Base-by-base conservation (phyloP, 92 coral and sea anemone genomes). In the Siderastrea radians region DNA sequence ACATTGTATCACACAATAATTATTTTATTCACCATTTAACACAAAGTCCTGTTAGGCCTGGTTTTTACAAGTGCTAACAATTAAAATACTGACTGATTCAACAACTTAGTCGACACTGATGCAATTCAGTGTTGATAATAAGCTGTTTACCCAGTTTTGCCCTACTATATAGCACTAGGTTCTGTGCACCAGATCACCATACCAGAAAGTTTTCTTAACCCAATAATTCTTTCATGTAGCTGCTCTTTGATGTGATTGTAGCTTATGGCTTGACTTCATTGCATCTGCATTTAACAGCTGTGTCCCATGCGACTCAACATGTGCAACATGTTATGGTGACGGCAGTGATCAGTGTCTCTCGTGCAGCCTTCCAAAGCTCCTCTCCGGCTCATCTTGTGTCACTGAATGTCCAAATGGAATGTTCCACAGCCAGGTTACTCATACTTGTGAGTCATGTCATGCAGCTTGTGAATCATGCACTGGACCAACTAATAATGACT, bases 271-370 rank as follows among this genome's bases (percentile, higher is more conserved):
- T 2, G 15, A 6, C 71, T 17, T 78, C 3, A 16, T 9, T 47
- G 17, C 8, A 3, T 2, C 68, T 9, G 6, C 47, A 15, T 45
- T 72, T 67, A 63, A 66, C 66, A 94, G 98, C 55, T 97, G 99
- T 70, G 26, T 88, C 64, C 87, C 89, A 8, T 97, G 99, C 82
- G 85, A 88, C 64, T 50, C 82, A 49, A 54, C 77, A 72, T 97
- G 99, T 72, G 89, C 87, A 54, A 88, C 93, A n/a, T 97, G 99
- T 84, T 95, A 84, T 49, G 98, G 96, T 81, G 77, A 86, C 13
- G 78, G 71, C n/a, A 69, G 49, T 2, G 71, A 88, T 58, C 90
- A 93, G 10, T 97, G 99, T 66, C 92, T 97, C 51, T 90, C 94
- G n/a, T 97, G 99, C 89, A 78, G 72, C 16, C 82, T 84, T 58